Conservation (phyloP, 2,113 vertebrate genomes). For the Patagioenas fasciata region DNA sequence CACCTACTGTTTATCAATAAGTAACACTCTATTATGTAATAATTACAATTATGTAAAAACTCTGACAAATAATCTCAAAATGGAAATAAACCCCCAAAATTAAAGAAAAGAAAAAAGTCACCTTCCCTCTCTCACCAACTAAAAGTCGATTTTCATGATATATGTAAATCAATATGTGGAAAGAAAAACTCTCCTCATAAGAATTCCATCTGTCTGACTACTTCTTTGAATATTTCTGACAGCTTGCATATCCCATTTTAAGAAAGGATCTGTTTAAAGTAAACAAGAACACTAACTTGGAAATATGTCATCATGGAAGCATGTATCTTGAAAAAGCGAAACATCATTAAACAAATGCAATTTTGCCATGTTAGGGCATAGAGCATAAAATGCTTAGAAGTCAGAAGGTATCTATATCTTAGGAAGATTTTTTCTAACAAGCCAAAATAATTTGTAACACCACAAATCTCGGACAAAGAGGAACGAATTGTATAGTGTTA, state of each 20-base stretch:
- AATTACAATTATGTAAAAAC: not conserved
- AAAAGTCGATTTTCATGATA: not conserved
- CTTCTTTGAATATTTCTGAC: not conserved
- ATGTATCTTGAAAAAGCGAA: not conserved
- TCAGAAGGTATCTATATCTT: not conserved
- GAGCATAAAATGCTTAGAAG: not conserved
- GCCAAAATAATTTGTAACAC: not conserved
- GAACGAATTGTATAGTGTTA: not conserved
- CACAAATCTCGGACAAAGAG: not conserved
- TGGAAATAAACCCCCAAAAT: not conserved
- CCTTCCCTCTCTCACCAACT: not conserved
- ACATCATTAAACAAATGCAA: not conserved
- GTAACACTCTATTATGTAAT: not conserved
- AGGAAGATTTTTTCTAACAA: not conserved
- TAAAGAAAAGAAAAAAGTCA: not conserved
- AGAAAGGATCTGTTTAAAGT: not conserved
- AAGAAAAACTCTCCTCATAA: not conserved
- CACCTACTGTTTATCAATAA: not conserved
- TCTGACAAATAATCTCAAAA: not conserved
- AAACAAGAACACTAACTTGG: not conserved
- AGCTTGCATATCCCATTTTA: not conserved
- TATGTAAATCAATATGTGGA: not conserved
- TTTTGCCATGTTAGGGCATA: not conserved
- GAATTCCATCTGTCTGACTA: not conserved
- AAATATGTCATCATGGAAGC: not conserved